Percentiles rank a stretch among this genome's conserved stretches.
phyloP scores from a whole-genome alignment of 2,888 invertebrate species.

The Ophion ventricosus region DNA sequence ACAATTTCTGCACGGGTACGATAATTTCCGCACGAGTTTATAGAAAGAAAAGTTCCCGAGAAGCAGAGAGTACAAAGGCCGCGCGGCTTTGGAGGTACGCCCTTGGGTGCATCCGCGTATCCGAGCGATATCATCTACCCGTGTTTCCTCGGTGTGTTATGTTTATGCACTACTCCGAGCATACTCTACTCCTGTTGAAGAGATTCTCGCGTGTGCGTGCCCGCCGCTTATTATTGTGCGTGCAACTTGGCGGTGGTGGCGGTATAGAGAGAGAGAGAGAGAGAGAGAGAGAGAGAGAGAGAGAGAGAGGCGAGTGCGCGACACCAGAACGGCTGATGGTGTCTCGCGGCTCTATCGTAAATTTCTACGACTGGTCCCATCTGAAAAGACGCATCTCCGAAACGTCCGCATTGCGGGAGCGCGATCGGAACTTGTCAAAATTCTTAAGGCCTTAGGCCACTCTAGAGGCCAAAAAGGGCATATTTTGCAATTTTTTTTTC shows the following conservation, averaged over 20 bases:
- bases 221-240: constrained; percentile 55
- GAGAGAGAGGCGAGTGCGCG: constrained; percentile 8
- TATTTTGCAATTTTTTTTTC: no score
- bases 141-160: constrained; percentile 79
- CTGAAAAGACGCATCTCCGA: background rate
- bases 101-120: constrained; percentile 77
- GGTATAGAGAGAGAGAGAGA: background rate
- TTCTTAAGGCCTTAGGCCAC: no score
- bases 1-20: no score
- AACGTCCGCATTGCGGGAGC: background rate
- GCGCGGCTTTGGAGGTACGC: constrained; percentile 74
- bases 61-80: constrained; percentile 73
- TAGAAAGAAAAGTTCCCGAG: constrained; percentile 44
- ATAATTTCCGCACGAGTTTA: no score
- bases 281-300: background rate
- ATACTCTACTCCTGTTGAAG: constrained; percentile 74
- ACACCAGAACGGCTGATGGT: constrained; percentile 19
- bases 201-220: constrained; percentile 46
- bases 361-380: background rate
- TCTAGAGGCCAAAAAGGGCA: no score
- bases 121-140: constrained; percentile 81
- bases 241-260: constrained; percentile 42
- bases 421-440: background rate
- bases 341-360: constrained; percentile 30
- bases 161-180: constrained; percentile 77